Conservation (phyloP, 1,140 invertebrate genomes). For the Pseudomyrmex flavicornis region DNA sequence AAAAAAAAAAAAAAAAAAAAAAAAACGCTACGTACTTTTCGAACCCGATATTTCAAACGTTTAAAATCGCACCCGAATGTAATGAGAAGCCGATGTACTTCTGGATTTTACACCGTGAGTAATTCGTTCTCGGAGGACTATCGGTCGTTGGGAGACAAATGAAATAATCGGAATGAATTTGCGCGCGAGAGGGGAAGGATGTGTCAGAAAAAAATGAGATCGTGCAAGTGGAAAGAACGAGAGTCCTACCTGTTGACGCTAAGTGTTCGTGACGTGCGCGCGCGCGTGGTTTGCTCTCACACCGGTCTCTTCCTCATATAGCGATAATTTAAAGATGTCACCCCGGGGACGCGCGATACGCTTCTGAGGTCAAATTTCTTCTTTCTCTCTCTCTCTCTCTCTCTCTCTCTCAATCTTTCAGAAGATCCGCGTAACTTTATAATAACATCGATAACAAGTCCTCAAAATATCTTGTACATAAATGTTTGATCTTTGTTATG, state of each 20-base stretch:
- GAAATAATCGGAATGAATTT: conserved; percentile 54
- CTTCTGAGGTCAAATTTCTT: background rate
- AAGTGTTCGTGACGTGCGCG: conserved; percentile 46
- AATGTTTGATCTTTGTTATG: no score
- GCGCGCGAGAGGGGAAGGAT: background rate
- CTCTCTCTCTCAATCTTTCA: no score
- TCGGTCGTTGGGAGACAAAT: conserved; percentile 37
- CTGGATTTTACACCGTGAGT: background rate
- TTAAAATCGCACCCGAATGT: no score
- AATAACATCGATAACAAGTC: no score
- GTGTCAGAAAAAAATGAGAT: conserved; percentile 16
- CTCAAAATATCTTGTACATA: background rate
- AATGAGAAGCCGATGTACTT: no score
- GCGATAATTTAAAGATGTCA: conserved; percentile 43
- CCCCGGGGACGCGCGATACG: conserved; percentile 21
- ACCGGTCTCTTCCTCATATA: conserved; percentile 15
- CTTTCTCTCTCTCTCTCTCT: background rate
- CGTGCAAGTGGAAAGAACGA: conserved; percentile 35
- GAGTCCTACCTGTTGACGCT: conserved; percentile 52
- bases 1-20: no score
- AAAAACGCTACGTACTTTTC: no score
- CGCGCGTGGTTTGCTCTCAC: conserved; percentile 28
- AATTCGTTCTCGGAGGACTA: background rate
- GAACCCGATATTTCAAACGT: no score
- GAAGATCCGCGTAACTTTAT: no score